These are phyloP conservation scores for chimpanzee (Pan troglodytes) DNA, from an alignment of 2,113 vertebrate species.

Conservation along the genomic window NHGRI_mPanTro3-v2.1_pri NC_072402.2:43183001-43183500, in stretches of 20 bases:
- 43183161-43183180: background rate
- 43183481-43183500: conserved; percentile 97
- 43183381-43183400: background rate
- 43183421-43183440: no score
- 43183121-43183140: background rate
- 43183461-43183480: conserved; percentile 98
- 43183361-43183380: background rate
- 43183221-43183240: background rate
- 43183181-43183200: background rate
- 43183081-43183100: background rate
- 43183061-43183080: background rate
- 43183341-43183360: background rate
- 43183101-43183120: background rate
- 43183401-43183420: background rate
- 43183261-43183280: background rate
- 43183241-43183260: background rate
- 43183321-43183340: background rate
- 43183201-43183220: background rate
- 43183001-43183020: background rate
- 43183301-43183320: background rate
- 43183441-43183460: conserved; percentile 85
- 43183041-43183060: background rate
- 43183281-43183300: background rate
- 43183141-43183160: background rate
- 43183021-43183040: background rate